Conservation (phyloP, 2,113 vertebrate species). For the Triplophysa dalaica region DNA sequence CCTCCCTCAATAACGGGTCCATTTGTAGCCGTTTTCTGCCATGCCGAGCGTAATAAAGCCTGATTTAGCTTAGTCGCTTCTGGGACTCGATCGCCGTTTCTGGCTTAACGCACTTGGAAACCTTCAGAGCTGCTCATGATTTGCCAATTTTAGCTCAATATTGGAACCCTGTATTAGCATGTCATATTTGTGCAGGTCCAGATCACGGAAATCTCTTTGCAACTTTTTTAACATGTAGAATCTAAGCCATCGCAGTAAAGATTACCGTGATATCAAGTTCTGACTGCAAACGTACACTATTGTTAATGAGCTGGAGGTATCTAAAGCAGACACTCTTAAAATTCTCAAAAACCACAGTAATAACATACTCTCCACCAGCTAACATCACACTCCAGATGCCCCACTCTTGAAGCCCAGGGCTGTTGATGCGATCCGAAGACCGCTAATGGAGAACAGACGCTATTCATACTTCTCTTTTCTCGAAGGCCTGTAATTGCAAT, state of each 20-base stretch:
- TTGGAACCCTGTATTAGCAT: not conserved
- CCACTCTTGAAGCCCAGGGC: conserved; percentile 13
- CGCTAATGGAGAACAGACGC: conserved; percentile 17
- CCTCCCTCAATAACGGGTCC: conserved; percentile 35
- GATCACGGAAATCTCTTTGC: not conserved
- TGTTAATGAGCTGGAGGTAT: not conserved
- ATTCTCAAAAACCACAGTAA: conserved; percentile 42
- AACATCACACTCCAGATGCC: conserved; percentile 21
- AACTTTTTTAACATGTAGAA: too few relatives aligned
- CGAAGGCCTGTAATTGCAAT: conserved; percentile 63
- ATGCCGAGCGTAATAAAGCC: conserved; percentile 31
- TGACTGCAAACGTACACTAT: conserved; percentile 5
- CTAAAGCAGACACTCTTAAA: conserved; percentile 1
- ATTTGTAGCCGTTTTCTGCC: conserved; percentile 38
- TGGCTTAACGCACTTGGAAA: conserved; percentile 24
- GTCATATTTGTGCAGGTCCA: not conserved
- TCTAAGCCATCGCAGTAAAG: too few relatives aligned
- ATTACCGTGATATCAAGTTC: too few relatives aligned
- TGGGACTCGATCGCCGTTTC: conserved; percentile 28
- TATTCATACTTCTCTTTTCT: conserved; percentile 43
- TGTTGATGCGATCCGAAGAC: conserved; percentile 27
- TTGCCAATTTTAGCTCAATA: not conserved
- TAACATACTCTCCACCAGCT: conserved; percentile 38
- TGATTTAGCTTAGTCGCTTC: conserved; percentile 23
- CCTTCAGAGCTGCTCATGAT: not conserved